phyloP scores from a whole-genome alignment of 2,797 vertebrate species.

The Zenarchopterus dispar region DNA sequence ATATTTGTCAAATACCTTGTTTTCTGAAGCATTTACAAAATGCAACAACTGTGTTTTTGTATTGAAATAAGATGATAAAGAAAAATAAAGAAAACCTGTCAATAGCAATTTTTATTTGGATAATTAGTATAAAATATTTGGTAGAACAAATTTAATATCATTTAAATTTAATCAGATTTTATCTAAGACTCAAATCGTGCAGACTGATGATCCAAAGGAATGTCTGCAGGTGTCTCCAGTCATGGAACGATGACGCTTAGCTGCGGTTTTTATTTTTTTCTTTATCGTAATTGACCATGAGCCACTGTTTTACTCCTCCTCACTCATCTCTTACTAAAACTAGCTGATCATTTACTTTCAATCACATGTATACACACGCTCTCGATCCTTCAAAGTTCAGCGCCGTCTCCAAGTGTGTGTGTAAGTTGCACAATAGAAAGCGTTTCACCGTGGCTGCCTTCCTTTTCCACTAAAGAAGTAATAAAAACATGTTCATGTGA shows the following conservation, averaged over 20 bases:
- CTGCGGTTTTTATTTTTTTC: conserved; percentile 5
- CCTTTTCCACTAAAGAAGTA: neutral
- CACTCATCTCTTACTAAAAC: neutral
- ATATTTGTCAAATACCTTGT: conserved; percentile 9
- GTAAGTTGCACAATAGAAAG: conserved; percentile 1
- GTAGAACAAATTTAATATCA: no score
- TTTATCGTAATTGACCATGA: conserved; percentile 6
- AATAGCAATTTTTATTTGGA: no score
- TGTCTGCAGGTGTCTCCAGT: conserved; percentile 20
- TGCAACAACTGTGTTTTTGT: no score
- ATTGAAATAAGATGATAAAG: no score
- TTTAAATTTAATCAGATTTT: no score
- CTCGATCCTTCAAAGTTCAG: neutral
- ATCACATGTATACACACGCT: conserved; percentile 1
- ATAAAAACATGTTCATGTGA: no score
- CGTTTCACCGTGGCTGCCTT: neutral
- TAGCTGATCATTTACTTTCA: conserved; percentile 16
- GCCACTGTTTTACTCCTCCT: neutral
- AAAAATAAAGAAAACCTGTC: no score
- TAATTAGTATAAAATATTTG: no score
- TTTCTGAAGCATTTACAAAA: no score
- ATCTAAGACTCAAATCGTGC: no score
- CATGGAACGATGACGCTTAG: conserved; percentile 13
- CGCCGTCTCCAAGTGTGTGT: neutral
- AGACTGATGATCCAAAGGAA: neutral